Conservation (phyloP, 2,797 vertebrate species). For the Tamandua tetradactyla region DNA sequence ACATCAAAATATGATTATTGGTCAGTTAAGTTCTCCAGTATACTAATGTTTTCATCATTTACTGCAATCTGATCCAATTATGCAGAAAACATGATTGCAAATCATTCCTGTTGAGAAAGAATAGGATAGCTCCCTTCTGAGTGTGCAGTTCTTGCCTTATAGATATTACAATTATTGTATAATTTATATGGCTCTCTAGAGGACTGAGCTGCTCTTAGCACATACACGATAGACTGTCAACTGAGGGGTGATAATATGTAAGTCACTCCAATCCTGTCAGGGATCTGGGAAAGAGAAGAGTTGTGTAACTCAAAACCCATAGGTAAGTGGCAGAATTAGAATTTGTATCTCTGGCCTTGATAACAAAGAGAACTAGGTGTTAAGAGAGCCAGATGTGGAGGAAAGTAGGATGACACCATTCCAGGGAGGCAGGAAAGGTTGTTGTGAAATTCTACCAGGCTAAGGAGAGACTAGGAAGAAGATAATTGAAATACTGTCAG, state of each 20-base stretch:
- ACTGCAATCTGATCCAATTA: not conserved
- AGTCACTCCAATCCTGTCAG: not conserved
- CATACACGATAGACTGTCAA: not conserved
- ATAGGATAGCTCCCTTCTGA: not conserved
- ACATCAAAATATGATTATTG: not conserved
- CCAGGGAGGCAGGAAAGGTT: not conserved
- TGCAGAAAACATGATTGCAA: not conserved
- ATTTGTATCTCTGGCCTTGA: not conserved
- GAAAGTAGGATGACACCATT: not conserved
- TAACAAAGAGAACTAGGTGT: not conserved
- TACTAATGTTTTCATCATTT: conserved; percentile 35
- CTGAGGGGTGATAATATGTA: not conserved
- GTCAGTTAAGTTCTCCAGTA: not conserved
- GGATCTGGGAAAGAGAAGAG: not conserved
- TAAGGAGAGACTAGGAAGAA: not conserved
- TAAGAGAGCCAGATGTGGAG: not conserved
- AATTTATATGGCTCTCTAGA: not conserved
- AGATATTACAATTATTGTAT: not conserved
- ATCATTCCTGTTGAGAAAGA: not conserved
- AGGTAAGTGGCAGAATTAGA: not conserved
- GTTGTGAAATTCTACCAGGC: not conserved
- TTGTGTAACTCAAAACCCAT: not conserved
- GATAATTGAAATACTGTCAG: not conserved
- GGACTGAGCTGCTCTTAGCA: not conserved
- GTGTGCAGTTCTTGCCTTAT: not conserved